These are phyloP conservation scores for Sclerurus mexicanus DNA, from an alignment of 2,113 vertebrate genomes.

Conservation along the genomic window DNA sequence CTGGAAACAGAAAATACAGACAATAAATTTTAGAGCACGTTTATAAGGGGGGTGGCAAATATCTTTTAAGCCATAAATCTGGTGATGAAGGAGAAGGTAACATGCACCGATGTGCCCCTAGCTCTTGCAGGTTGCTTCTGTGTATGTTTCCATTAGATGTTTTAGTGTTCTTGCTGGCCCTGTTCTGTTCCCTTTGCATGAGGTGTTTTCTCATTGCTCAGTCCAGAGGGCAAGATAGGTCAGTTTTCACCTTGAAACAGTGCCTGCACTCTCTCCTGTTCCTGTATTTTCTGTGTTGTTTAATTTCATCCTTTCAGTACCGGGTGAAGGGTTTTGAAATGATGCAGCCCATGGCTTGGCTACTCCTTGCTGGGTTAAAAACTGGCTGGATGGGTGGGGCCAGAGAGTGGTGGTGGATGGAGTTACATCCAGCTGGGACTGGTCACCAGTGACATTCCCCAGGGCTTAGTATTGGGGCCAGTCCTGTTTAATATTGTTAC, in stretches of 20 bases:
- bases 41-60: neutral
- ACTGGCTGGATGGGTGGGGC: neutral
- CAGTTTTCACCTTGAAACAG: neutral
- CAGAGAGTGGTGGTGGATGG: neutral
- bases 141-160: neutral
- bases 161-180: neutral
- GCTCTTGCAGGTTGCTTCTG: neutral
- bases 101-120: neutral
- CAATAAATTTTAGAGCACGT: neutral
- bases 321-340: neutral
- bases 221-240: neutral
- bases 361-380: neutral
- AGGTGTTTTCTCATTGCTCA: neutral
- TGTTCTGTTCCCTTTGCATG: neutral
- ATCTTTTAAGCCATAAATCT: neutral
- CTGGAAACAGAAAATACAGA: neutral
- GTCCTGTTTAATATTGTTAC: neutral
- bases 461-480: neutral
- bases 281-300: neutral
- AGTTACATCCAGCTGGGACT: neutral
- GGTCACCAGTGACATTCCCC: too few species aligned
- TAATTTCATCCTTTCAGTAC: neutral
- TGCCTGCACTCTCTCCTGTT: neutral
- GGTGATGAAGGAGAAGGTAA: neutral
- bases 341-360: neutral